Conservation (phyloP, 2,113 vertebrate species). For the Petromus typicus region DNA sequence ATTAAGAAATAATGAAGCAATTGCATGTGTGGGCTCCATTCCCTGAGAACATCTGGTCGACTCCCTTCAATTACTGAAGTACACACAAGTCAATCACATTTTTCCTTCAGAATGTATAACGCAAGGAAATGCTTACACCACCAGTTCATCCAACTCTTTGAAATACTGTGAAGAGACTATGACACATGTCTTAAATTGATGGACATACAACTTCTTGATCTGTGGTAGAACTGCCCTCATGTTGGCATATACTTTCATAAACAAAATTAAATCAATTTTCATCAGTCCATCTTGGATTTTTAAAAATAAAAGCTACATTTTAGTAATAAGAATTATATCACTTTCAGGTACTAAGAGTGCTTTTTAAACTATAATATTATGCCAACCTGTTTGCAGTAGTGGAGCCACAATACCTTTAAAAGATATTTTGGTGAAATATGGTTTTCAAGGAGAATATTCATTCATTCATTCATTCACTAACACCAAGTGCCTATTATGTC, state of each 20-base stretch:
- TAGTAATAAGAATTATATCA: constrained; percentile 59
- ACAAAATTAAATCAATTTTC: constrained; percentile 71
- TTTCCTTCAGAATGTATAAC: constrained; percentile 73
- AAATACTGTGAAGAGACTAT: constrained; percentile 72
- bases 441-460: background rate
- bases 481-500: background rate
- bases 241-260: constrained; percentile 79
- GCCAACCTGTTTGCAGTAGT: background rate
- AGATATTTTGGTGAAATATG: background rate
- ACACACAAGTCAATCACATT: constrained; percentile 73
- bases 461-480: background rate
- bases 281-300: constrained; percentile 71
- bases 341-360: background rate
- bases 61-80: constrained; percentile 77
- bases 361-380: background rate
- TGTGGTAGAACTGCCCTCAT: constrained; percentile 67
- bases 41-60: constrained; percentile 80
- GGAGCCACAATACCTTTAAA: background rate
- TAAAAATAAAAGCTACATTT: constrained; percentile 68
- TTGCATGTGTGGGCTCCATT: constrained; percentile 72
- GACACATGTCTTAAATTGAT: constrained; percentile 80
- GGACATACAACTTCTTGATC: constrained; percentile 81
- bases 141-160: constrained; percentile 66
- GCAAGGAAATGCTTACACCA: constrained; percentile 71
- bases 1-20: constrained; percentile 71